A percentile compares a stretch with the other conserved stretches of the same genome.
Evolutionary conservation across 2,797 vertebrate species (phyloP).

Genomic region (Valencia hispanica): DNA sequence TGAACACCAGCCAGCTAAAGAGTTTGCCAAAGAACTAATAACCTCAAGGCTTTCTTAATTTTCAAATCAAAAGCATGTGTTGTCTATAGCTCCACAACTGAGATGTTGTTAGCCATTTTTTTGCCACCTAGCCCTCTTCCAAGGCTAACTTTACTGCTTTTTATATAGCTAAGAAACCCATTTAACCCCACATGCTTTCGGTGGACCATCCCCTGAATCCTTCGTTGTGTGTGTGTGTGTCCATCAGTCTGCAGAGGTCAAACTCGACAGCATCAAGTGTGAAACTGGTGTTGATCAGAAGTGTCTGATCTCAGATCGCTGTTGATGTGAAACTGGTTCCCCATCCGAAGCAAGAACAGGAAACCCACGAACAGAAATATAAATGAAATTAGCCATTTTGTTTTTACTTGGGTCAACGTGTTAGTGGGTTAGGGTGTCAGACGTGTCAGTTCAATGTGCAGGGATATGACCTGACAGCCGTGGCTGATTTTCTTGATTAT

Average conservation of each 20-base stretch:
- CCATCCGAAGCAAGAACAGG: neutral
- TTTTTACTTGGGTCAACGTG: too few species aligned
- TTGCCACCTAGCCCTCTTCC: neutral
- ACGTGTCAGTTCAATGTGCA: neutral
- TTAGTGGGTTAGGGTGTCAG: too few species aligned
- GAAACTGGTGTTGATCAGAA: neutral
- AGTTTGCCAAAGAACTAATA: constrained; percentile 9
- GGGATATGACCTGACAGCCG: neutral
- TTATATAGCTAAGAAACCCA: constrained; percentile 5
- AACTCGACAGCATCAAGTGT: neutral
- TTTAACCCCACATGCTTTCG: neutral
- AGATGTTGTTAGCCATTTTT: constrained; percentile 1
- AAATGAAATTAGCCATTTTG: too few species aligned
- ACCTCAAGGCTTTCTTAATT: constrained; percentile 12
- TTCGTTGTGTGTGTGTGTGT: neutral
- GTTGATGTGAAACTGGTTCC: neutral
- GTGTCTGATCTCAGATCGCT: neutral
- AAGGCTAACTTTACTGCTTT: neutral
- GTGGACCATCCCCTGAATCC: neutral
- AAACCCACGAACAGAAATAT: constrained; percentile 12
- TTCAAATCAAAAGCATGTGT: constrained; percentile 11
- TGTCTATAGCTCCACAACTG: constrained; percentile 15
- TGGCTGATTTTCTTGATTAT: too few species aligned
- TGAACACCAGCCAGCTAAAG: constrained; percentile 20
- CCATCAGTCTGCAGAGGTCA: neutral